A percentile compares a stretch with the other conserved stretches of the same genome.
Conservation (phyloP, 2,888 invertebrate genomes). For the Amblyjoppa fuscipennis region DNA sequence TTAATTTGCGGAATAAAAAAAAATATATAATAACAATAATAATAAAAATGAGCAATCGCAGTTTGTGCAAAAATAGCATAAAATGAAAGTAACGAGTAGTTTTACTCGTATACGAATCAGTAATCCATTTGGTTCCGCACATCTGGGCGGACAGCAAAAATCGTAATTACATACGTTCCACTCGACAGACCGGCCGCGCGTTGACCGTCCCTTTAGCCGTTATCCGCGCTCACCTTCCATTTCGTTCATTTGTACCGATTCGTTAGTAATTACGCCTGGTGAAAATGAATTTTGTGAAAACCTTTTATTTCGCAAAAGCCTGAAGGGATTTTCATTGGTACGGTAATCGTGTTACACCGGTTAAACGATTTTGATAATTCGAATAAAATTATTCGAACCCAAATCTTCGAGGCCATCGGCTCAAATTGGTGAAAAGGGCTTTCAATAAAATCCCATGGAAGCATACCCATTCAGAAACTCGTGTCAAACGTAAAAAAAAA, state of each 20-base stretch:
- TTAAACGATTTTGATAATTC: not conserved
- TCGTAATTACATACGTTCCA: not conserved
- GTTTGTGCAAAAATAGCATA: not conserved
- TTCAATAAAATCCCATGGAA: no score
- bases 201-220: not conserved
- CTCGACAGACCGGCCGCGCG: not conserved
- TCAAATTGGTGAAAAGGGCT: no score
- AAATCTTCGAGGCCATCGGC: no score
- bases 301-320: not conserved
- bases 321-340: not conserved
- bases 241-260: not conserved
- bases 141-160: not conserved
- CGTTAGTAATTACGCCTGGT: not conserved
- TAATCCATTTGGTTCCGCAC: not conserved
- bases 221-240: not conserved
- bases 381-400: not conserved
- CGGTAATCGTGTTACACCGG: not conserved
- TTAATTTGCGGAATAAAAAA: no score
- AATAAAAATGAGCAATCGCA: no score
- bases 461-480: no score
- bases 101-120: not conserved
- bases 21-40: no score
- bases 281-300: not conserved
- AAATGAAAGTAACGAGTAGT: not conserved
- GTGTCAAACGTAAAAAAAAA: no score